phyloP scores from a whole-genome alignment of 2,797 vertebrate species.

The Brachymystax lenok region DNA sequence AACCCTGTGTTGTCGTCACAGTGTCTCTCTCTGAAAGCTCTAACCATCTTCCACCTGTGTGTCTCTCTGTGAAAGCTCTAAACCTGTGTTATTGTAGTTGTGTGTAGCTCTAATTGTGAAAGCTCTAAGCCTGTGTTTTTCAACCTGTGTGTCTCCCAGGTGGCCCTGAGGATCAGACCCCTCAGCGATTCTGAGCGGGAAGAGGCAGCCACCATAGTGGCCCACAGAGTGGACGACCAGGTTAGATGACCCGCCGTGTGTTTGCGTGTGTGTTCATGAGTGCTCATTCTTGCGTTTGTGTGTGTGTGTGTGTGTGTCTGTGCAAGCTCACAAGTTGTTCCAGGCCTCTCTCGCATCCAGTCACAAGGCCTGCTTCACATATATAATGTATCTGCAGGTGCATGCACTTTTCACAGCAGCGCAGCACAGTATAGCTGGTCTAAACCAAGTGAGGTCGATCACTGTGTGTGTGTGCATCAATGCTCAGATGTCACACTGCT shows the following conservation, averaged over 20 bases:
- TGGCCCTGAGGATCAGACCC: conserved; percentile 89
- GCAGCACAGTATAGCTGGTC: background rate
- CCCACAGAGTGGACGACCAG: conserved; percentile 88
- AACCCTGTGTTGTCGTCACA: background rate
- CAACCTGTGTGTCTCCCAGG: conserved; percentile 67
- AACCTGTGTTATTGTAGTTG: background rate
- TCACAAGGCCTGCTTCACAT: conserved; percentile 7
- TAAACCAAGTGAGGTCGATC: background rate
- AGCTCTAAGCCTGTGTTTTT: conserved; percentile 12
- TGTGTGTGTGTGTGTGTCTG: conserved; percentile 11
- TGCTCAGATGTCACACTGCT: conserved; percentile 12
- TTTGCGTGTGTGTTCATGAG: background rate
- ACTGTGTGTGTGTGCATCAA: background rate
- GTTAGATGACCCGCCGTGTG: conserved; percentile 66
- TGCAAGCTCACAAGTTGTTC: conserved; percentile 6
- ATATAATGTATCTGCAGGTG: background rate
- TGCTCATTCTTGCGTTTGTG: background rate
- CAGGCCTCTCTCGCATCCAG: background rate
- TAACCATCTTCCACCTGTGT: background rate
- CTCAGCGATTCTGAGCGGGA: conserved; percentile 85
- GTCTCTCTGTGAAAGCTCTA: background rate
- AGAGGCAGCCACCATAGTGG: conserved; percentile 83
- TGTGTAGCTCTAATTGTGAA: background rate
- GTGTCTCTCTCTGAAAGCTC: background rate
- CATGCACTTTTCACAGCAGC: background rate